phyloP scores from a whole-genome alignment of 2,113 vertebrate species.

The Odobenus rosmarus region DNA sequence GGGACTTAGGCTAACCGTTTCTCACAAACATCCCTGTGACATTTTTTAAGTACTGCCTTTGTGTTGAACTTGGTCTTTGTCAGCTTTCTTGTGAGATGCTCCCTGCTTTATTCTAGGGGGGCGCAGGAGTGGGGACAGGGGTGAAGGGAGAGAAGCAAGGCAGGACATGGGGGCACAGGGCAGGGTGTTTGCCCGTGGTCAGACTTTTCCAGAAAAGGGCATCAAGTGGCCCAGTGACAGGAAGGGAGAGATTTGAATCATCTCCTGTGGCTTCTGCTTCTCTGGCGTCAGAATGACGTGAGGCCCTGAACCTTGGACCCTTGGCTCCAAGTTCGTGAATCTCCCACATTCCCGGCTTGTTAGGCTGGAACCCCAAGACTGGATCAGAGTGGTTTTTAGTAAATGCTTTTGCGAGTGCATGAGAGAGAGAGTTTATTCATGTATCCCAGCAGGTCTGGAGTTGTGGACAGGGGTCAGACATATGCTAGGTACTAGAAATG shows the following conservation, averaged over 20 bases:
- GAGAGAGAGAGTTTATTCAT: background rate
- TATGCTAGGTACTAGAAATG: background rate
- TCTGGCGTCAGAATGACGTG: background rate
- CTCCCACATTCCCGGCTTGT: background rate
- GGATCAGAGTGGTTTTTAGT: background rate
- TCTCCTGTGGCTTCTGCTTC: background rate
- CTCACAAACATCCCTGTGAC: slow-evolving; percentile 11
- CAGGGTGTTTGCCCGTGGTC: background rate
- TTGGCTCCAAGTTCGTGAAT: background rate
- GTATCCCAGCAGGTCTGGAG: background rate
- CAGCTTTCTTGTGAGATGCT: background rate
- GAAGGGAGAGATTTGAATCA: background rate
- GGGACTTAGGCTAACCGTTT: background rate
- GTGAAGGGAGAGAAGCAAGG: background rate
- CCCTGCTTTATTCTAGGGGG: background rate
- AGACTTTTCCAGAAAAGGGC: background rate
- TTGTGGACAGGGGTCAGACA: background rate
- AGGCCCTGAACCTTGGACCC: slow-evolving; percentile 9
- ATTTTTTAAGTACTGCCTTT: slow-evolving; percentile 27
- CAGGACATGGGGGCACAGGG: rapidly evolving
- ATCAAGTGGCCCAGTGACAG: rapidly evolving
- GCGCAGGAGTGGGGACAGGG: background rate
- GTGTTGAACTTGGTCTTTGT: background rate
- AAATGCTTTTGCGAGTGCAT: background rate
- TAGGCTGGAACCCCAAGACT: background rate